A percentile compares a stretch with the other conserved stretches of the same genome.
Evolutionary conservation across 2,113 vertebrate species (phyloP).

Genomic region (Bos indicus): DNA sequence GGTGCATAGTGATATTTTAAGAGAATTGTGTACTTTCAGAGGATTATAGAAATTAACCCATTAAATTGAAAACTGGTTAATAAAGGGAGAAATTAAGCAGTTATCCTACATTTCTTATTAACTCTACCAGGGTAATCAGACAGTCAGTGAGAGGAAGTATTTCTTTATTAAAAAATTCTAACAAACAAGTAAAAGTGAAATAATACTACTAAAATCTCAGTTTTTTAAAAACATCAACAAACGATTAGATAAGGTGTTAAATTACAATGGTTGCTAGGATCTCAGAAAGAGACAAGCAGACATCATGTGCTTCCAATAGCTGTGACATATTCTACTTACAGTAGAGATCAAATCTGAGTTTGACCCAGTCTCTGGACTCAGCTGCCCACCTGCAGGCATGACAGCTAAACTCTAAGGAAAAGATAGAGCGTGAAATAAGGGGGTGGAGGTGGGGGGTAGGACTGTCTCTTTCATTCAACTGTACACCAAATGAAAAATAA

Average conservation of each 20-base stretch:
- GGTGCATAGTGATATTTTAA: background rate
- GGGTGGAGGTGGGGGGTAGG: background rate
- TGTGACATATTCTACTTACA: background rate
- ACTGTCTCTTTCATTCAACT: background rate
- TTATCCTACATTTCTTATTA: background rate
- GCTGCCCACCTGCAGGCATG: background rate
- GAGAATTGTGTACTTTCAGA: background rate
- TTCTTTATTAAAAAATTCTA: background rate
- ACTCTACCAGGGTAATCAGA: background rate
- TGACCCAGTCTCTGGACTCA: background rate
- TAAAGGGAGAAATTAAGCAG: background rate
- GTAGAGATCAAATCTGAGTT: background rate
- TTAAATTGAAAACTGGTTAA: background rate
- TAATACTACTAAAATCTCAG: background rate
- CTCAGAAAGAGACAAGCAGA: background rate
- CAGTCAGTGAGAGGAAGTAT: background rate
- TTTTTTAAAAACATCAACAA: background rate
- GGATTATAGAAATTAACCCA: background rate
- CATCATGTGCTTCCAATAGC: background rate
- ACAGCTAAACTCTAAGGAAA: background rate
- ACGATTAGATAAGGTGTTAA: background rate
- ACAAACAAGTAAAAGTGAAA: background rate
- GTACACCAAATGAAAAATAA: background rate
- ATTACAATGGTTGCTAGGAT: background rate
- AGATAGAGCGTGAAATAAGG: background rate